Conservation (phyloP, 2,888 invertebrate genomes). For the Nasonia oneida region DNA sequence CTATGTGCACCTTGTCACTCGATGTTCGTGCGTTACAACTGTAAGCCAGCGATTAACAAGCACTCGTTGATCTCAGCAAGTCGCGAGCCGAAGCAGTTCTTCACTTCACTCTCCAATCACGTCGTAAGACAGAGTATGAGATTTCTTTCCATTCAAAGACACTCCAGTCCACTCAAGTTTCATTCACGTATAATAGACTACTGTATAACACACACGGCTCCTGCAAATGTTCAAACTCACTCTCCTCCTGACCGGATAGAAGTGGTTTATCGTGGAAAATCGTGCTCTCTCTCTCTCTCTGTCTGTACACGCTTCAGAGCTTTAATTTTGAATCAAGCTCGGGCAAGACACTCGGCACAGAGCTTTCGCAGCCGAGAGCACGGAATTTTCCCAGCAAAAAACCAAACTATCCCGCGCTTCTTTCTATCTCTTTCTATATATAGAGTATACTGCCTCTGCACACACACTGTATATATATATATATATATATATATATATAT, state of each 20-base stretch:
- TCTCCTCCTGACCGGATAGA: conserved; percentile 9
- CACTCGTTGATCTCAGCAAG: conserved; percentile 29
- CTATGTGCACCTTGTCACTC: conserved; percentile 19
- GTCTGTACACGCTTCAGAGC: not conserved
- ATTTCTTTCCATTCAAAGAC: conserved; percentile 20
- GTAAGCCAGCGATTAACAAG: conserved; percentile 32
- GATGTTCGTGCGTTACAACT: not conserved
- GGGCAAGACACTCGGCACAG: not conserved
- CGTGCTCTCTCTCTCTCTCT: not conserved
- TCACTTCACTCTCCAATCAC: conserved; percentile 39
- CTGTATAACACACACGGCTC: conserved; percentile 11
- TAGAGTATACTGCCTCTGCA: no score
- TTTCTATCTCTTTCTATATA: not conserved
- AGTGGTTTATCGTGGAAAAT: conserved; percentile 35
- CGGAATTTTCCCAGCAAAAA: conserved; percentile 10
- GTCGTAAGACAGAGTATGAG: conserved; percentile 16
- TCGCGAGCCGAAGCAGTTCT: conserved; percentile 21
- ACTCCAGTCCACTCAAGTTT: conserved; percentile 11
- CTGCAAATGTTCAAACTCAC: conserved; percentile 34
- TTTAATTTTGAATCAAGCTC: not conserved
- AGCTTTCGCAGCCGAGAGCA: not conserved
- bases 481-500: not conserved
- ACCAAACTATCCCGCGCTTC: not conserved
- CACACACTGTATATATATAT: not conserved
- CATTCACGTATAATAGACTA: conserved; percentile 27